Percentiles rank a stretch among this genome's conserved stretches.
phyloP scores from a whole-genome alignment of 2,797 vertebrate genomes.

The Artibeus lituratus region DNA sequence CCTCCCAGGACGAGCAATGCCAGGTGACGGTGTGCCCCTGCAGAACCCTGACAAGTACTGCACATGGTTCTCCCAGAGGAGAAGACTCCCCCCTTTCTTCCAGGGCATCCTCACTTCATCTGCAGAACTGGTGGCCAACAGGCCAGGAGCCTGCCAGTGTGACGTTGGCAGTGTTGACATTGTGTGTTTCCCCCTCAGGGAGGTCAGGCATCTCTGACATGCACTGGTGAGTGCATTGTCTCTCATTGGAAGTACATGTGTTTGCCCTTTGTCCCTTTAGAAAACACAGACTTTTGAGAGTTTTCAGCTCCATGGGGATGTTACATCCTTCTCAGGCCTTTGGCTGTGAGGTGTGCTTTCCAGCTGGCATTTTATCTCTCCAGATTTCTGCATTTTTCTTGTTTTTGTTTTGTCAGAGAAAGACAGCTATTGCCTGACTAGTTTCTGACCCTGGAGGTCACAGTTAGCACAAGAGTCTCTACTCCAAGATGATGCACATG shows the following conservation, averaged over 20 bases:
- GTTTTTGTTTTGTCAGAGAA: neutral
- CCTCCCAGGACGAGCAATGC: neutral
- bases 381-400: neutral
- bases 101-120: neutral
- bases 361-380: neutral
- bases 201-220: neutral
- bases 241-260: neutral
- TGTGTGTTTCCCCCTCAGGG: neutral
- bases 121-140: neutral
- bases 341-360: neutral
- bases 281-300: neutral
- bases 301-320: neutral
- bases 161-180: neutral
- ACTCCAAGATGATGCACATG: neutral
- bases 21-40: neutral
- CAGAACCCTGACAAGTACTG: neutral
- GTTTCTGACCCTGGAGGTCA: neutral
- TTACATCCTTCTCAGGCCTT: neutral
- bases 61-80: neutral
- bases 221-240: neutral
- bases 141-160: neutral
- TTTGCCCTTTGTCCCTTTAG: neutral
- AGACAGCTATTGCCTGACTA: neutral
- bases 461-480: neutral
- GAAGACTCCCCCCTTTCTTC: neutral